Base-by-base conservation (phyloP, 2,113 vertebrate genomes). In the Cyanoramphus novaezelandiae region DNA sequence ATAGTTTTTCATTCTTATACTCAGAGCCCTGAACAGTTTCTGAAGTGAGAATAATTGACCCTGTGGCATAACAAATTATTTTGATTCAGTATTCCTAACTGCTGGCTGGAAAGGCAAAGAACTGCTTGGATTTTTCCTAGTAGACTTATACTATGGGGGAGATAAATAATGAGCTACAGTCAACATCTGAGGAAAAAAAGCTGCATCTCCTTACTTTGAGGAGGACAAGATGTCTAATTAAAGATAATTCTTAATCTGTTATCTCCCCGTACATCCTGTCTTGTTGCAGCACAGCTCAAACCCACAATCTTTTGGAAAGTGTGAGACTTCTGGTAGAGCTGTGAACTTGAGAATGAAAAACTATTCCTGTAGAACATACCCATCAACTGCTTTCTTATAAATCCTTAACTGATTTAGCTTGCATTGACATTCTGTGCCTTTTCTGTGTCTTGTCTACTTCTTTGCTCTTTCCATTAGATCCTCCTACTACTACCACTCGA, bases 351-450 rank as follows among this genome's bases (percentile, higher is more conserved):
- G 98, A 98, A 98, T 98, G 98, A 98, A 98, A 98, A 98, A 98
- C 98, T 98, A 98, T 97, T 97, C 86, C 96, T 71, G 86, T 96
- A 96, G 95, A 90, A 95, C 90, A 86, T 97, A 97, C 86, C 96
- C 98, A 98, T 98, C 97, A 97, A 97, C 97, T 97, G 97, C 98
- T 97, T 96, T 98, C 98, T 98, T 98, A 97, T 99, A 98, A 97
- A 96, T 97, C 98, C 97, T 98, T 98, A 98, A 96, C 98, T 98
- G 95, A 97, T 97, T 97, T 98, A 99, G 98, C 98, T 98, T 97
- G 97, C 99, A 99, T 98, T 99, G 98, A 99, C 98, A 98, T 98
- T 99, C 98, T 99, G 95, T 99, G 98, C 98, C 98, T 99, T 98
- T 98, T 98, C 99, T 97, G 97, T 98, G 98, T 99, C 97, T 98